Percentiles rank a stretch among this genome's conserved stretches.
These are phyloP conservation scores for Phacellophora camtschatica DNA, from an alignment of 30 jellyfish, hydroid and myxozoan genomes.

Conservation along the genomic window DNA sequence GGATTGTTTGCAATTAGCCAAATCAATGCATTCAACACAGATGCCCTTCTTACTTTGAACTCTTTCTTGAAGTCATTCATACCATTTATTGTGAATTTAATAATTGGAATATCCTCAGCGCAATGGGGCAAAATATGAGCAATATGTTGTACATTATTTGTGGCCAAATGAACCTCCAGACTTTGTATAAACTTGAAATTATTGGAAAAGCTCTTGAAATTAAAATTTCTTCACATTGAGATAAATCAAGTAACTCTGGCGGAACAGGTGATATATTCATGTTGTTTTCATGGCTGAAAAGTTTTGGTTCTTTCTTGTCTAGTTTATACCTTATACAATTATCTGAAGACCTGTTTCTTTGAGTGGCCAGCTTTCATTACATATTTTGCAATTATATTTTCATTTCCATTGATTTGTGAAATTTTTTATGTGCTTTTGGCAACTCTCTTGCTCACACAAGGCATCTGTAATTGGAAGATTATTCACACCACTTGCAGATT, in stretches of 20 bases:
- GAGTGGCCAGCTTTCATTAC: slow-evolving; percentile 5
- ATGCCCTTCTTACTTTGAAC: not conserved
- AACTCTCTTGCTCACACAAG: too few relatives aligned
- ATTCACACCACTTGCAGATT: too few relatives aligned
- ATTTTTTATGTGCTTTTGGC: too few relatives aligned
- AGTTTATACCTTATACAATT: not conserved
- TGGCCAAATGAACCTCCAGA: not conserved
- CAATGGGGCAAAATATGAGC: not conserved
- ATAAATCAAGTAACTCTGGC: not conserved
- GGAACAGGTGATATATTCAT: not conserved
- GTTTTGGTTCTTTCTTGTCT: not conserved
- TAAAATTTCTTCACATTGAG: slow-evolving; percentile 16
- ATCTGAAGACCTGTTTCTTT: not conserved
- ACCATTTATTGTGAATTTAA: not conserved
- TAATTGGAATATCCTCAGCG: not conserved
- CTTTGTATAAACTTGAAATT: not conserved
- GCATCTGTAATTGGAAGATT: too few relatives aligned
- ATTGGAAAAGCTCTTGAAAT: too few relatives aligned
- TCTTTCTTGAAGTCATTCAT: too few relatives aligned
- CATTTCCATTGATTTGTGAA: too few relatives aligned
- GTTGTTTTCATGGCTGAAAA: not conserved
- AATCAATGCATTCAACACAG: not conserved
- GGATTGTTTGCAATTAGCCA: slow-evolving; percentile 3
- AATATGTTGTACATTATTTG: not conserved
- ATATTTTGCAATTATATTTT: not conserved